phyloP scores from a whole-genome alignment of 2,888 invertebrate genomes.

The Drosophila tripunctata region DNA sequence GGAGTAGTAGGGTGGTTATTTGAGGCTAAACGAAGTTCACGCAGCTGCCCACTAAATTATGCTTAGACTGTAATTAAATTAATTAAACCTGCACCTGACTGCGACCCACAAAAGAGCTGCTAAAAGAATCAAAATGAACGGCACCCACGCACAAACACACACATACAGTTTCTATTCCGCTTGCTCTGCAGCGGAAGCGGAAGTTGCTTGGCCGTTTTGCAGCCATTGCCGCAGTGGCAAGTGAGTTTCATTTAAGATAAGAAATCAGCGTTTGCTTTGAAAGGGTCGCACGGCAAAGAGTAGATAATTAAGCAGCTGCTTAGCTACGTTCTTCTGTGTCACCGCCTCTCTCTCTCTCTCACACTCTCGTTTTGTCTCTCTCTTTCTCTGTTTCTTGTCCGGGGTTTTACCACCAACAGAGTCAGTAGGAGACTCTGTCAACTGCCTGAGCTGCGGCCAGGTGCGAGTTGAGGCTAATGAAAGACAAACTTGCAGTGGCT shows the following conservation, averaged over 20 bases:
- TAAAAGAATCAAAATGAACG: constrained; percentile 50
- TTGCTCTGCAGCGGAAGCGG: constrained; percentile 56
- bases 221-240: constrained; percentile 39
- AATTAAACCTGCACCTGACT: constrained; percentile 79
- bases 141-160: constrained; percentile 8
- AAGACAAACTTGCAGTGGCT: constrained; percentile 67
- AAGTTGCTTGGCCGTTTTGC: constrained; percentile 28
- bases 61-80: constrained; percentile 82
- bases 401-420: too few relatives aligned
- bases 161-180: background rate
- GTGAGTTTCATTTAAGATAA: constrained; percentile 72
- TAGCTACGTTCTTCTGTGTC: constrained; percentile 21
- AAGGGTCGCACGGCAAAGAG: constrained; percentile 57
- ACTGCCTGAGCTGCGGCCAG: constrained; percentile 38
- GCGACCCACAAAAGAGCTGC: constrained; percentile 39
- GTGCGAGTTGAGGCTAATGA: constrained; percentile 52
- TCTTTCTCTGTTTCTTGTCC: background rate
- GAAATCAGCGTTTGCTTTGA: constrained; percentile 63
- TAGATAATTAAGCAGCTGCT: constrained; percentile 75
- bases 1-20: background rate
- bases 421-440: constrained; percentile 41
- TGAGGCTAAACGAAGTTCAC: constrained; percentile 58
- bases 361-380: too few relatives aligned
- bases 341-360: background rate
- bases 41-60: constrained; percentile 76